phyloP scores from a whole-genome alignment of 2,113 vertebrate species.

The Pituophis catenifer region DNA sequence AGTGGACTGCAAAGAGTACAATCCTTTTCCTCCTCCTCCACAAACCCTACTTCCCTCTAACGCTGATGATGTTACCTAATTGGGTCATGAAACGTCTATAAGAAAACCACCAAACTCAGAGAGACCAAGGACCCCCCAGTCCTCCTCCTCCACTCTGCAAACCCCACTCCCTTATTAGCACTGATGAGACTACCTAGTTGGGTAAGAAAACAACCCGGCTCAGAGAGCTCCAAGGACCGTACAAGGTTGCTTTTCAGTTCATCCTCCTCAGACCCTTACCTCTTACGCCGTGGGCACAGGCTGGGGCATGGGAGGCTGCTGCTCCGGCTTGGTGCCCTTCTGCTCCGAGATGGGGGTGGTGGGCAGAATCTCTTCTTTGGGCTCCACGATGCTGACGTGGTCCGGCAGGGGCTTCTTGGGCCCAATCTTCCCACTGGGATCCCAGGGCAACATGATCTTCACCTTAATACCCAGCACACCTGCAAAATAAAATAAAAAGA shows the following conservation, averaged over 20 bases:
- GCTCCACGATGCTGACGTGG: conserved; percentile 98
- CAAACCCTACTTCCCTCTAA: too few relatives aligned
- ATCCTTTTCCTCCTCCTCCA: too few relatives aligned
- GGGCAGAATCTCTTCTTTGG: conserved; percentile 93
- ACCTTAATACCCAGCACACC: conserved; percentile 98
- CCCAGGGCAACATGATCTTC: conserved; percentile 99
- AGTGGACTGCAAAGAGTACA: too few relatives aligned
- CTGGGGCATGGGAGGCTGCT: conserved; percentile 90
- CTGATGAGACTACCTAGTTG: too few relatives aligned
- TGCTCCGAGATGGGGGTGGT: conserved; percentile 97
- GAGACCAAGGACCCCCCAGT: too few relatives aligned
- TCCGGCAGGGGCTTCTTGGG: conserved; percentile 98
- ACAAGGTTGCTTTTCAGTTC: not conserved
- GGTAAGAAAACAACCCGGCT: not conserved
- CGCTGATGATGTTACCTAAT: too few relatives aligned
- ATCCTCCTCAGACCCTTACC: conserved; percentile 55
- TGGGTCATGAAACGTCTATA: too few relatives aligned
- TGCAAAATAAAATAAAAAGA: conserved; percentile 32
- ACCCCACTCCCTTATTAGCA: too few relatives aligned
- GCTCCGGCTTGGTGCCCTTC: conserved; percentile 96
- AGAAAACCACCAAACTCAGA: too few relatives aligned
- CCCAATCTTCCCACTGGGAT: conserved; percentile 95
- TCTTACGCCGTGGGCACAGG: conserved; percentile 88
- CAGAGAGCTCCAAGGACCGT: not conserved
- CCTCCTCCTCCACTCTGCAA: too few relatives aligned